phyloP scores from a whole-genome alignment of 2,797 vertebrate species.

The Caiman crocodilus region DNA sequence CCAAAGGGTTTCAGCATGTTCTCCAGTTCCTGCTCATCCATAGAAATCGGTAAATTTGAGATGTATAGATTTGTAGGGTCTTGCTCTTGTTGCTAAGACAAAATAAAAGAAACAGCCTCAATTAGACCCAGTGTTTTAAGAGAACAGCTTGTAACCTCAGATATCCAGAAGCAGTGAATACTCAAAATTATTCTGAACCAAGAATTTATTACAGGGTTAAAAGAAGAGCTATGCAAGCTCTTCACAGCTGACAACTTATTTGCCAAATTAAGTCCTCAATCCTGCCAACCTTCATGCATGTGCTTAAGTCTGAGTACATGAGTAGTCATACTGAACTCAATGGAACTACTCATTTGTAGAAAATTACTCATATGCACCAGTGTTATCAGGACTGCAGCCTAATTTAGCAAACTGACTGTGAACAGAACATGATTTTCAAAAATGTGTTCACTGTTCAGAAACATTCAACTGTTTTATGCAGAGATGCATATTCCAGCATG shows the following conservation, averaged over 20 bases:
- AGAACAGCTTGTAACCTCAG: neutral
- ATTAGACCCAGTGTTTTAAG: slow-evolving; percentile 23
- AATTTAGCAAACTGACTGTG: slow-evolving; percentile 41
- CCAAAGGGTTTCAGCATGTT: slow-evolving; percentile 98
- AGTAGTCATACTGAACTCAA: slow-evolving; percentile 33
- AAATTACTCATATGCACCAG: slow-evolving; percentile 46
- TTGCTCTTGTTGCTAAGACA: slow-evolving; percentile 95
- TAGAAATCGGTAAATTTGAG: slow-evolving; percentile 97
- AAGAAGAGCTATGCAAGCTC: slow-evolving; percentile 9
- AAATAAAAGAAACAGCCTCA: slow-evolving; percentile 65
- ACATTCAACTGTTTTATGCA: slow-evolving; percentile 46
- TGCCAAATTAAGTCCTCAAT: slow-evolving; percentile 10
- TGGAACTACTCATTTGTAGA: slow-evolving; percentile 4
- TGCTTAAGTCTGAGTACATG: neutral
- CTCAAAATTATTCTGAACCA: slow-evolving; percentile 17
- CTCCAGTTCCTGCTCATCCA: slow-evolving; percentile 98
- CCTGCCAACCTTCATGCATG: slow-evolving; percentile 28
- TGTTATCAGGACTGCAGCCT: slow-evolving; percentile 10
- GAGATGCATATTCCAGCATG: slow-evolving; percentile 24
- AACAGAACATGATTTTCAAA: slow-evolving; percentile 29
- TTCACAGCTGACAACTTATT: neutral
- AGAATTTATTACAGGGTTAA: neutral
- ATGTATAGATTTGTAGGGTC: slow-evolving; percentile 99
- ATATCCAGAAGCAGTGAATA: neutral
- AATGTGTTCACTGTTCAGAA: slow-evolving; percentile 36